These are phyloP conservation scores for Anthopleura sola DNA, from an alignment of 64 coral and sea anemone genomes.

Conservation along the genomic window DNA sequence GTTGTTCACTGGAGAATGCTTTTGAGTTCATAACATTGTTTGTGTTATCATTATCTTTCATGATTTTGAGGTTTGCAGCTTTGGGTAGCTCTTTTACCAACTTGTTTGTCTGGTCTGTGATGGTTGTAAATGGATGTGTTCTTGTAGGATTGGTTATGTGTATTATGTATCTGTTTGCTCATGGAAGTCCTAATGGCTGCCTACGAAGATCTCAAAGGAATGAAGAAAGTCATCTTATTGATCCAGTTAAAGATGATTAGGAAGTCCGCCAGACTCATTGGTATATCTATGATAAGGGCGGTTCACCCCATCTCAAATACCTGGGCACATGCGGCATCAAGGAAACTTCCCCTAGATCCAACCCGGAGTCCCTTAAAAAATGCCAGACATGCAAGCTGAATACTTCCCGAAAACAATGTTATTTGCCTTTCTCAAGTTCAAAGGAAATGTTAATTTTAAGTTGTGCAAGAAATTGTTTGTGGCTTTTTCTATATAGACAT, in stretches of 20 bases:
- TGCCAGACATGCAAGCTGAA: too few species aligned
- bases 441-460: too few species aligned
- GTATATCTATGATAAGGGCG: too few species aligned
- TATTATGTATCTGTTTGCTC: background rate
- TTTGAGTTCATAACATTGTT: background rate
- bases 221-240: background rate
- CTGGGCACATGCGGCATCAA: too few species aligned
- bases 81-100: background rate
- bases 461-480: too few species aligned
- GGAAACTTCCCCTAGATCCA: too few species aligned
- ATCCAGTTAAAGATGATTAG: background rate
- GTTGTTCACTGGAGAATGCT: background rate
- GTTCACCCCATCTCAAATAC: too few species aligned
- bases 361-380: too few species aligned
- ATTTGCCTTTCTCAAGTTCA: too few species aligned
- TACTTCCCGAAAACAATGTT: too few species aligned
- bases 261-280: too few species aligned
- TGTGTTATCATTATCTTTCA: slow-evolving; percentile 36
- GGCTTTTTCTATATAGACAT: too few species aligned
- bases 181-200: background rate
- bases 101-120: slow-evolving; percentile 30
- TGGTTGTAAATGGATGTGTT: slow-evolving; percentile 3
- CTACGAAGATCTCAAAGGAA: background rate
- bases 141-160: background rate
- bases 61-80: slow-evolving; percentile 31